Evolutionary conservation across 1,140 invertebrate species (phyloP).

Genomic region (Drosophila oshimai): DNA sequence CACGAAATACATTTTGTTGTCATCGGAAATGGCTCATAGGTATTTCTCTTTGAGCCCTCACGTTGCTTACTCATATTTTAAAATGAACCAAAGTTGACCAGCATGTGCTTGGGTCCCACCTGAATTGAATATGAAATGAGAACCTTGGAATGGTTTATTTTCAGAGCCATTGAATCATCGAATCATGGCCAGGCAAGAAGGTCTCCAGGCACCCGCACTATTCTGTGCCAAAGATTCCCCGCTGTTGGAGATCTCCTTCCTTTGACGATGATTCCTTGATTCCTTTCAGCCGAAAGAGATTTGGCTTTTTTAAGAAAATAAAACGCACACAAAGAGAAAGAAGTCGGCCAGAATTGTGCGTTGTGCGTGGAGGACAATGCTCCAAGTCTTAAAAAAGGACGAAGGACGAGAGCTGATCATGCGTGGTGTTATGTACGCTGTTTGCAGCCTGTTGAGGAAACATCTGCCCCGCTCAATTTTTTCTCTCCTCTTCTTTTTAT

Average conservation of each 20-base stretch:
- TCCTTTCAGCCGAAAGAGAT: conserved; percentile 43
- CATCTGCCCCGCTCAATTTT: conserved; percentile 75
- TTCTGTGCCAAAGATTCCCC: conserved; percentile 8
- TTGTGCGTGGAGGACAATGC: conserved; percentile 53
- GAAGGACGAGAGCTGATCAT: conserved; percentile 63
- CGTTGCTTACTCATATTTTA: conserved; percentile 9
- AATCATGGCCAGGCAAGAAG: background rate
- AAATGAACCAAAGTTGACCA: conserved; percentile 7
- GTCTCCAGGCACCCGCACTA: conserved; percentile 45
- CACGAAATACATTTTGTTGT: too few species aligned
- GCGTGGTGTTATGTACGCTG: conserved; percentile 65
- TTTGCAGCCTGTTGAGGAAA: conserved; percentile 75
- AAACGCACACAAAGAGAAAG: conserved; percentile 17
- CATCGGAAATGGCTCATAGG: background rate
- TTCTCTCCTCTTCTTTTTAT: conserved; percentile 50
- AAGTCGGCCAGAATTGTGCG: conserved; percentile 52
- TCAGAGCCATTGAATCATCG: conserved; percentile 30
- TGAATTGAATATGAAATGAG: conserved; percentile 30
- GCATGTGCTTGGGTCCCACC: conserved; percentile 1
- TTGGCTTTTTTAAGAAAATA: conserved; percentile 40
- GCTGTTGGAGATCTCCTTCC: conserved; percentile 6
- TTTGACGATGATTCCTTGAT: conserved; percentile 43
- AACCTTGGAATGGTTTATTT: conserved; percentile 11
- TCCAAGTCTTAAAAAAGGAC: conserved; percentile 49
- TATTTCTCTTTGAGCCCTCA: too few species aligned